phyloP scores from a whole-genome alignment of 2,888 invertebrate species.

The Rhagium mordax region DNA sequence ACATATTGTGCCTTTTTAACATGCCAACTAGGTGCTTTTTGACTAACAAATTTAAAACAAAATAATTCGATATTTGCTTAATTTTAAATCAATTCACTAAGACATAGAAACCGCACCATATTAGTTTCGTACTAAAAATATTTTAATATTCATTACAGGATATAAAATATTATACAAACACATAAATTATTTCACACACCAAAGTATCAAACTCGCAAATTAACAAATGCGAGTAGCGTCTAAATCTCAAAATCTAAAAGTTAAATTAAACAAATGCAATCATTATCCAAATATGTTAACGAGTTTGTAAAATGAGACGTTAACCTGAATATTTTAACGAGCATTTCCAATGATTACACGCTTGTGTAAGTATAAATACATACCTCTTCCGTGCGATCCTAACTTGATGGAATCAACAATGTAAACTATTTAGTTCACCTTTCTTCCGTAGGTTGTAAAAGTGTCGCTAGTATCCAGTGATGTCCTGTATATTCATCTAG shows the following conservation, averaged over 20 bases:
- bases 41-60: too few species aligned
- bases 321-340: conserved; percentile 4
- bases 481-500: conserved; percentile 58
- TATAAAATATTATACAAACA: neutral
- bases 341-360: conserved; percentile 1
- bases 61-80: too few species aligned
- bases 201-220: neutral
- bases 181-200: neutral
- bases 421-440: conserved; percentile 65
- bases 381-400: conserved; percentile 48
- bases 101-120: neutral
- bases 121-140: too few species aligned
- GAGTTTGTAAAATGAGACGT: neutral
- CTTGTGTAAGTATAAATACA: conserved; percentile 17
- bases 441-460: conserved; percentile 60
- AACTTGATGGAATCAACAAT: conserved; percentile 52
- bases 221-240: neutral
- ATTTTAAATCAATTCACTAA: neutral
- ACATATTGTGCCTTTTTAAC: too few species aligned
- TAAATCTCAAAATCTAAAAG: neutral
- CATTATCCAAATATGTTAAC: conserved; percentile 10
- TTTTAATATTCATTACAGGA: neutral
- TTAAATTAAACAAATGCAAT: neutral
- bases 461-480: conserved; percentile 67
- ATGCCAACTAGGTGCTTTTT: too few species aligned